Conservation (phyloP, 1,140 invertebrate species). For the Neodiprion fabricii region DNA sequence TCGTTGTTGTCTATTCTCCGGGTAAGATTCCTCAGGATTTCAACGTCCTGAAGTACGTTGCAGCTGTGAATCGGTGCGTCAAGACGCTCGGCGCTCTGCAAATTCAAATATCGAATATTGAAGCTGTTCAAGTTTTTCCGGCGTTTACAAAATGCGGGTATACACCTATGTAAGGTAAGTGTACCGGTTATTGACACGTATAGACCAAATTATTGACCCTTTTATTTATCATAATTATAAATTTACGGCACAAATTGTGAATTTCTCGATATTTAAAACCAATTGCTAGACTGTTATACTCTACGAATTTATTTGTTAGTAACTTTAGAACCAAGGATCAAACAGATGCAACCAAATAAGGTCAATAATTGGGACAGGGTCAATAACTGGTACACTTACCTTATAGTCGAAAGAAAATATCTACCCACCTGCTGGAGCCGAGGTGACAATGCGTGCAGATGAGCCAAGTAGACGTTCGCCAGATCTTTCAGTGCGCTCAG, state of each 20-base stretch:
- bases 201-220: too few species aligned
- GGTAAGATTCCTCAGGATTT: conserved; percentile 68
- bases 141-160: not conserved
- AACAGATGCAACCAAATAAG: too few species aligned
- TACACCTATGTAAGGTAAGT: too few species aligned
- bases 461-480: conserved; percentile 78
- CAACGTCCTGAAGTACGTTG: conserved; percentile 78
- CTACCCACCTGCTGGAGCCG: conserved; percentile 61
- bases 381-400: too few species aligned
- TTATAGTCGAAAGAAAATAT: too few species aligned
- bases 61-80: conserved; percentile 73
- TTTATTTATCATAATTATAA: too few species aligned
- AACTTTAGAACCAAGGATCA: not conserved
- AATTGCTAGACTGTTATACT: not conserved
- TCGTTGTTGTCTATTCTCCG: conserved; percentile 60
- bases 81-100: conserved; percentile 73
- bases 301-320: conserved; percentile 8
- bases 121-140: not conserved
- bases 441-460: conserved; percentile 78
- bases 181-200: too few species aligned
- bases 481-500: conserved; percentile 81
- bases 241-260: too few species aligned
- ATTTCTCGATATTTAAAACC: too few species aligned
- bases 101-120: conserved; percentile 23
- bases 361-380: too few species aligned